Evolutionary conservation across 2,888 invertebrate species (phyloP).

Genomic region (Folsomia manolachei): DNA sequence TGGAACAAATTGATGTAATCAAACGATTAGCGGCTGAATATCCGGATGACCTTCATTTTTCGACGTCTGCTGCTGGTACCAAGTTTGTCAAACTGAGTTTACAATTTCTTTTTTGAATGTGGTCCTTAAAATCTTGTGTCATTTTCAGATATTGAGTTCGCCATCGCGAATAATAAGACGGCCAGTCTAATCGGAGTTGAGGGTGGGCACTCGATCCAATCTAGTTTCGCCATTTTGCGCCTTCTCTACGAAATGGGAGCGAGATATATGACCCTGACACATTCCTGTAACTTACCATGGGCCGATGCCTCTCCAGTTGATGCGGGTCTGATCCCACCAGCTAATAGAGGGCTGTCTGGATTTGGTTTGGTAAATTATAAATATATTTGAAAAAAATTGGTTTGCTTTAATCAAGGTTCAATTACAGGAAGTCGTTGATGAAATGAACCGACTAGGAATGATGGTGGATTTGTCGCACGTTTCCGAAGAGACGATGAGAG

Average conservation of each 20-base stretch:
- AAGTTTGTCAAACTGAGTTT: too few relatives aligned
- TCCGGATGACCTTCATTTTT: constrained; percentile 58
- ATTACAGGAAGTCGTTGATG: constrained; percentile 53
- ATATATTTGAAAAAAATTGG: not conserved
- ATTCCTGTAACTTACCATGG: constrained; percentile 90
- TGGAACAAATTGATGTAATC: constrained; percentile 67
- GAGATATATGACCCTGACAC: constrained; percentile 83
- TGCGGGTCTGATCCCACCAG: constrained; percentile 24
- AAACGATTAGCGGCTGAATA: constrained; percentile 60
- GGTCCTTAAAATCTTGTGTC: too few relatives aligned
- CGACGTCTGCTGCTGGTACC: constrained; percentile 58
- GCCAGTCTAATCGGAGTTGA: constrained; percentile 73
- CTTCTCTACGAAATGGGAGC: constrained; percentile 86
- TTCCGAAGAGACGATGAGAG: constrained; percentile 63
- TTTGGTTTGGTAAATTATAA: constrained; percentile 46
- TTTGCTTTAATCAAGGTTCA: too few relatives aligned
- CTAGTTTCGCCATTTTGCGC: constrained; percentile 79
- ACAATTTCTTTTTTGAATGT: too few relatives aligned
- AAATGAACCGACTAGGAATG: constrained; percentile 70
- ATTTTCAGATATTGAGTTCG: constrained; percentile 57
- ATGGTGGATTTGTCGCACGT: constrained; percentile 66
- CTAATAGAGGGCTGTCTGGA: constrained; percentile 37
- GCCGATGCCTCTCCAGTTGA: constrained; percentile 45
- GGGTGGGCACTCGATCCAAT: constrained; percentile 87
- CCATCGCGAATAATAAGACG: constrained; percentile 58